Conservation (phyloP, 2,888 invertebrate species). For the Seira musarum region DNA sequence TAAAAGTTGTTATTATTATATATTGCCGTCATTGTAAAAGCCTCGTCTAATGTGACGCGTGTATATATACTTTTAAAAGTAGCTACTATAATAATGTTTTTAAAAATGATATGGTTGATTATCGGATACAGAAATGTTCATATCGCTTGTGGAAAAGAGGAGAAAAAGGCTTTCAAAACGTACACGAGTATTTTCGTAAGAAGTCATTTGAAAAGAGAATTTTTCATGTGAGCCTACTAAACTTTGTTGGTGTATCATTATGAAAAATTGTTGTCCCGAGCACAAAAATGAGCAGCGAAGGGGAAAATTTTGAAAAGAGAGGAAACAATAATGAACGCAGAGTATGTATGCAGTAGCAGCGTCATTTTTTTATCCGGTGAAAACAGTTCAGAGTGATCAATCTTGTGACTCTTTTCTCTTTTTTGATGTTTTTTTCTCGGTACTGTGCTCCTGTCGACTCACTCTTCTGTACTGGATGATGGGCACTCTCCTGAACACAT, state of each 20-base stretch:
- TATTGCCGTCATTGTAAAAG: too few relatives aligned
- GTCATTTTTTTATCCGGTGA: slow-evolving; percentile 12
- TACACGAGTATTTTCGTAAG: too few relatives aligned
- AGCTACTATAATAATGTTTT: too few relatives aligned
- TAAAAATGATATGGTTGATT: too few relatives aligned
- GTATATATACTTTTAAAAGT: too few relatives aligned
- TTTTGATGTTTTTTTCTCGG: slow-evolving; percentile 65
- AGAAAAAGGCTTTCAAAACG: too few relatives aligned
- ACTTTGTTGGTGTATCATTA: slow-evolving; percentile 2
- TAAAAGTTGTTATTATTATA: too few relatives aligned
- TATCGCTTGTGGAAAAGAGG: too few relatives aligned
- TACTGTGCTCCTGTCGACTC: background rate
- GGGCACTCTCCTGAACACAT: slow-evolving; percentile 10
- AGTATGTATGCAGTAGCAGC: slow-evolving; percentile 7
- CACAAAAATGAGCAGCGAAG: slow-evolving; percentile 3
- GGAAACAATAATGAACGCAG: slow-evolving; percentile 16
- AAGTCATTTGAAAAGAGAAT: too few relatives aligned
- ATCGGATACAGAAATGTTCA: too few relatives aligned
- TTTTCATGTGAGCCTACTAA: too few relatives aligned
- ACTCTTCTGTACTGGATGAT: slow-evolving; percentile 17
- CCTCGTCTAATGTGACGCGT: too few relatives aligned
- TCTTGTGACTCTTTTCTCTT: slow-evolving; percentile 64
- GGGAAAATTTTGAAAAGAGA: slow-evolving; percentile 5
- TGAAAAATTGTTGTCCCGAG: slow-evolving; percentile 5
- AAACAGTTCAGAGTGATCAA: slow-evolving; percentile 62